Conservation (phyloP, 2,113 vertebrate genomes). For the Cariama cristata region DNA sequence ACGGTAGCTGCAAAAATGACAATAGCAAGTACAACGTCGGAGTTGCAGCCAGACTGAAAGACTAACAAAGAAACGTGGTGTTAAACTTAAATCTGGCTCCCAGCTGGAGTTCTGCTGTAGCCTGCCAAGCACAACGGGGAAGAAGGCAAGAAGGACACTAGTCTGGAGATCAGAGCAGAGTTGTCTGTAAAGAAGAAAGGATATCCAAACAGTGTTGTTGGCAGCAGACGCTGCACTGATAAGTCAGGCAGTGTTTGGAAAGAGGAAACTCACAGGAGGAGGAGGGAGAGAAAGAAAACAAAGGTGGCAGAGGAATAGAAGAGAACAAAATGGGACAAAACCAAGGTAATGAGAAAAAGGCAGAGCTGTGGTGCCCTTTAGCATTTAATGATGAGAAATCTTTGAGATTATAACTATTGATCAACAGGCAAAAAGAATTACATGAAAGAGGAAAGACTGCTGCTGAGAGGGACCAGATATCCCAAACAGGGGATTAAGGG, state of each 20-base stretch:
- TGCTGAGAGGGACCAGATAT: not conserved
- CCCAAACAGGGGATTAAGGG: not conserved
- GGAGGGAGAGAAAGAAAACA: not conserved
- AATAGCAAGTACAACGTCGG: not conserved
- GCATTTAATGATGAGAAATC: not conserved
- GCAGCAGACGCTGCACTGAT: constrained; percentile 13
- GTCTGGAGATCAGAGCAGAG: constrained; percentile 9
- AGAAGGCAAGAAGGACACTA: constrained; percentile 15
- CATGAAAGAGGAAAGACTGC: not conserved
- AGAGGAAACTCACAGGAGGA: not conserved
- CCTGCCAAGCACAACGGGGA: not conserved
- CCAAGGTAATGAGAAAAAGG: not conserved
- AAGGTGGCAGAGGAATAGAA: not conserved
- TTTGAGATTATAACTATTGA: not conserved
- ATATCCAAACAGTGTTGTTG: not conserved
- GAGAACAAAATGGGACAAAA: not conserved
- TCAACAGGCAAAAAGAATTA: not conserved
- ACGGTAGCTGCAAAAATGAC: not conserved
- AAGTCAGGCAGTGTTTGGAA: not conserved
- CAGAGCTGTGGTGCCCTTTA: not conserved
- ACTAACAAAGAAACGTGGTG: not conserved
- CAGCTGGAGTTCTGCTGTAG: constrained; percentile 12
- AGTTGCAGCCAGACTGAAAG: constrained; percentile 2
- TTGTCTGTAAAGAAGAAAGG: constrained; percentile 52
- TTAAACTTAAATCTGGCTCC: constrained; percentile 15